These are phyloP conservation scores for Brachypodius melanocephalos DNA, from an alignment of 2,113 vertebrate genomes.

Conservation along the genomic window DNA sequence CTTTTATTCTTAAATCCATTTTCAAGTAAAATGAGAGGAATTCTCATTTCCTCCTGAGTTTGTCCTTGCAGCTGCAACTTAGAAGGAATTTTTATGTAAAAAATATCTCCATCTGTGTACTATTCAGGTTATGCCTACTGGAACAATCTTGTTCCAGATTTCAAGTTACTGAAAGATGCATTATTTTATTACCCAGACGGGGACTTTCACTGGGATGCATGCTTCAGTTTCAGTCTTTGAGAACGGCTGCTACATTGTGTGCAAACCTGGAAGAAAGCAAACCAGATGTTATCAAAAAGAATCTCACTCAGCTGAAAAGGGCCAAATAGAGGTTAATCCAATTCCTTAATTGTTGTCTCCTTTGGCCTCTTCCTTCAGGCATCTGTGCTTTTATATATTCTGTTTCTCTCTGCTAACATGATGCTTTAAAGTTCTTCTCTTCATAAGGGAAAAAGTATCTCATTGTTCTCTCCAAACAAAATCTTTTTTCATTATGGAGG, in stretches of 20 bases:
- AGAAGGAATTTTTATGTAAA: not conserved
- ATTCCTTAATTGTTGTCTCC: conserved; percentile 44
- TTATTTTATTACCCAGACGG: not conserved
- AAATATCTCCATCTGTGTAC: not conserved
- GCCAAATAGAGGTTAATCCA: conserved; percentile 45
- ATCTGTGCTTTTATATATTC: conserved; percentile 16
- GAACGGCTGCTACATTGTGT: not conserved
- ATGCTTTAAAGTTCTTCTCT: not conserved
- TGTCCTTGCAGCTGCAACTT: not conserved
- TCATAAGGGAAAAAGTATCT: not conserved
- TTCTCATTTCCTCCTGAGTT: not conserved
- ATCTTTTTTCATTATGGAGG: not conserved
- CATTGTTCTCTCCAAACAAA: not conserved
- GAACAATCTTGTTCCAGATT: not conserved
- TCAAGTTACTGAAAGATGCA: not conserved
- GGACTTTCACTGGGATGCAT: not conserved
- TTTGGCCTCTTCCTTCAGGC: conserved; percentile 42
- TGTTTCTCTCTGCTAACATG: not conserved
- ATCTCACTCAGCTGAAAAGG: conserved; percentile 44
- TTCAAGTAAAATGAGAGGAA: not conserved
- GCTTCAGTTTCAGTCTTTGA: not conserved
- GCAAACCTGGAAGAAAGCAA: conserved; percentile 22
- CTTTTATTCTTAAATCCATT: not conserved
- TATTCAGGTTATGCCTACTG: not conserved
- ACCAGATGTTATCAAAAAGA: conserved; percentile 35